phyloP scores from a whole-genome alignment of 2,113 vertebrate genomes.

The Rattus rattus region DNA sequence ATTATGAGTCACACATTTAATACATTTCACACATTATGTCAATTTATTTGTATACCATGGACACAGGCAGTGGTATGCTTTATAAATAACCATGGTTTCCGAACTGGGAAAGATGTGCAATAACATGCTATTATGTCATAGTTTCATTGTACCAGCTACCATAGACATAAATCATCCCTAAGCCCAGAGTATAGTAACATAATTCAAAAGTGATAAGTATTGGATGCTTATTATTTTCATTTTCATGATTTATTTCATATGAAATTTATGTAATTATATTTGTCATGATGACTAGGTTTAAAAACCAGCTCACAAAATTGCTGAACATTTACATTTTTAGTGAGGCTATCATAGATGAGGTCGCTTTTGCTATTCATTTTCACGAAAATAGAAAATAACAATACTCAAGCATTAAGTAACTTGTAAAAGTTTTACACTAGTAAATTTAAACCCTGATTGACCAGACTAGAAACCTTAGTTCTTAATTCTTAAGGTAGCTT shows the following conservation, averaged over 20 bases:
- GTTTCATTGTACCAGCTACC: background rate
- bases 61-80: background rate
- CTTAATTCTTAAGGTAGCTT: conserved; percentile 36
- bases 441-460: conserved; percentile 47
- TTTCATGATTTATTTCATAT: background rate
- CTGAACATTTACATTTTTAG: background rate
- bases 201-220: conserved; percentile 32
- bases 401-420: conserved; percentile 40
- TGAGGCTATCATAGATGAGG: background rate
- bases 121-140: background rate
- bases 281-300: conserved; percentile 10
- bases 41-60: conserved; percentile 43
- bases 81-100: background rate
- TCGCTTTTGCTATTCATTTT: conserved; percentile 35
- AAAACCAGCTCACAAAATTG: conserved; percentile 28
- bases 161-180: conserved; percentile 38
- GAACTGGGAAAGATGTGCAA: background rate
- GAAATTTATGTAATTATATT: conserved; percentile 27
- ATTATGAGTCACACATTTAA: conserved; percentile 39
- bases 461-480: conserved; percentile 22
- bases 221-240: conserved; percentile 27
- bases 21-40: conserved; percentile 22
- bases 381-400: conserved; percentile 45
- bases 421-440: conserved; percentile 30
- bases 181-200: background rate